phyloP scores from a whole-genome alignment of 2,888 invertebrate species.

The Danaus chrysippus region DNA sequence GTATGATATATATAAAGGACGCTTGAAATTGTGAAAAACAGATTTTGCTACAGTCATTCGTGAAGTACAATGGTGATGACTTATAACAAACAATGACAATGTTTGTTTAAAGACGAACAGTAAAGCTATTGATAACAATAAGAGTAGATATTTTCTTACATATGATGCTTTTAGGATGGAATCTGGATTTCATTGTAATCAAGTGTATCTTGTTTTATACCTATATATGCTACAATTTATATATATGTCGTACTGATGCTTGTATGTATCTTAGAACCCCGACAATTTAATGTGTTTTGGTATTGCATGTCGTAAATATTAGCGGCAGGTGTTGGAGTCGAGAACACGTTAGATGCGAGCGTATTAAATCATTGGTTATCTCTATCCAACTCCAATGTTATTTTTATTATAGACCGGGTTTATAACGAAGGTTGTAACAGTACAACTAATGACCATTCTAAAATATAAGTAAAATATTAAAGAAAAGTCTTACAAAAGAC shows the following conservation, averaged over 20 bases:
- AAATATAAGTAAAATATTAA: too few species aligned
- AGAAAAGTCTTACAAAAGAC: background rate
- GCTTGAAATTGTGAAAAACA: slow-evolving; percentile 25
- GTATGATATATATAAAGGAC: slow-evolving; percentile 47
- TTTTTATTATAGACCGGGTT: slow-evolving; percentile 57
- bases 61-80: slow-evolving; percentile 52
- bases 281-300: too few species aligned
- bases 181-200: slow-evolving; percentile 5
- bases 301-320: slow-evolving; percentile 42
- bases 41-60: slow-evolving; percentile 39
- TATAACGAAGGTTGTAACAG: slow-evolving; percentile 63
- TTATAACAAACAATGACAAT: slow-evolving; percentile 57
- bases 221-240: slow-evolving; percentile 41
- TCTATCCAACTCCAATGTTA: slow-evolving; percentile 53
- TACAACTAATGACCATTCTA: slow-evolving; percentile 49
- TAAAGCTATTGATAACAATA: slow-evolving; percentile 64
- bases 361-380: slow-evolving; percentile 50
- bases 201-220: slow-evolving; percentile 36
- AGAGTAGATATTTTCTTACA: slow-evolving; percentile 27
- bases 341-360: slow-evolving; percentile 55
- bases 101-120: slow-evolving; percentile 59
- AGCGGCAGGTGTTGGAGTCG: slow-evolving; percentile 56
- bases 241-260: background rate
- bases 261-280: too few species aligned
- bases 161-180: slow-evolving; percentile 15